Evolutionary conservation across 2,888 invertebrate genomes (phyloP), one percentile per base, ranked within the genome.

Genomic region (Netelia fuscicornis): DNA sequence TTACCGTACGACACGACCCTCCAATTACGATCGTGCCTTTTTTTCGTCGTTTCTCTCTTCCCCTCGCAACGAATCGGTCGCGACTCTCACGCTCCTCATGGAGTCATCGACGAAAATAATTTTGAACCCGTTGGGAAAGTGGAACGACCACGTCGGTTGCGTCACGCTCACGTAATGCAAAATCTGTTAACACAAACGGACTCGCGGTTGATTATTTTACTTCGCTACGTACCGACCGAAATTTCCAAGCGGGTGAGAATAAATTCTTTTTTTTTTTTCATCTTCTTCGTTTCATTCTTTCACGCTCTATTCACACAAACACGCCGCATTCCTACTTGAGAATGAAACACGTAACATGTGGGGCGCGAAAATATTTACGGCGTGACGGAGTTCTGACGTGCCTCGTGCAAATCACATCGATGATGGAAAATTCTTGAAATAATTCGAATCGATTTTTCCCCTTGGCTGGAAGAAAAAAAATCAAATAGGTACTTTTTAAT

Each of bases 91-190:
- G 30, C 30, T 30, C 30, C 30, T 30, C 30, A 5, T 5, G 30
- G 30, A 30, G 60, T 80, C 76, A 84, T 80, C 76, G 71, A 84
- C 84, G 76, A 80, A 84, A 84, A 84, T 84, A 84, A 84, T 84
- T 80, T 80, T 62, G 58, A 84, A 76, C 71, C 48, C 75, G 65
- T 64, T 76, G 64, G 30, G 76, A 84, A 84, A 84, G 84, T 76
- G 84, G 84, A 80, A 71, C 84, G 76, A 10, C 37, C 60, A 48
- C 60, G 65, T 13, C 13, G 42, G 54, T 84, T 84, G 84, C 84
- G 80, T 84, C 80, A 84, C 65, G 75, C 60, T 80, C 76, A 67
- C 76, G 76, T 80, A 80, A 78, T 80, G 56, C 70, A 20, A n/a
- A 30, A 30, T 42, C 52, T 67, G 71, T 58, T 65, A 42, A 80